A percentile compares a stretch with the other conserved stretches of the same genome.
Evolutionary conservation across 2,113 vertebrate genomes (phyloP).

Genomic region (Elachura formosa): DNA sequence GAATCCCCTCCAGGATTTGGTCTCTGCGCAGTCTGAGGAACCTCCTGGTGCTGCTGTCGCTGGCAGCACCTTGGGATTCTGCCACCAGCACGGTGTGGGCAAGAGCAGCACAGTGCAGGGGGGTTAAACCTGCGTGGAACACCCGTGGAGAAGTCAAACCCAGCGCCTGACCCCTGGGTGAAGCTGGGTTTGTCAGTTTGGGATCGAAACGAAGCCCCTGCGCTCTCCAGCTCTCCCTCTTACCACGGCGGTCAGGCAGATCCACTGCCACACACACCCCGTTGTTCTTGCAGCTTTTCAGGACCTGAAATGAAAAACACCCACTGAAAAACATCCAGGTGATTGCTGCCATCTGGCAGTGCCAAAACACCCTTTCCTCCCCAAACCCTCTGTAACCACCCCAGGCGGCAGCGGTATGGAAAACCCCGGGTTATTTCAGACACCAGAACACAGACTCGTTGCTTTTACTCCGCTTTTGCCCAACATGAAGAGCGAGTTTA

Average conservation of each 20-base stretch:
- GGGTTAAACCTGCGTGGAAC: conserved; percentile 70
- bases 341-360: background rate
- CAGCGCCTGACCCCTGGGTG: fast-evolving
- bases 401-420: fast-evolving
- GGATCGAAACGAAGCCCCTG: fast-evolving
- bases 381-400: background rate
- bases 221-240: background rate
- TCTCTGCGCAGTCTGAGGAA: conserved; percentile 66
- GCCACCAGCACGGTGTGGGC: conserved; percentile 66
- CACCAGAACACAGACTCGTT: fast-evolving
- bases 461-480: fast-evolving
- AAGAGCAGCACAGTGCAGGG: conserved; percentile 72
- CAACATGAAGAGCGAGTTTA: background rate
- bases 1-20: conserved; percentile 78
- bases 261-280: conserved; percentile 75
- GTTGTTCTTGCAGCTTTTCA: conserved; percentile 62
- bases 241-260: conserved; percentile 73
- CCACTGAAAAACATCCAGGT: background rate
- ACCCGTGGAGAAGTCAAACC: fast-evolving
- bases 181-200: fast-evolving
- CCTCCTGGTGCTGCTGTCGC: background rate
- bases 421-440: background rate
- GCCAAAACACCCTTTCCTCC: background rate
- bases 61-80: background rate
- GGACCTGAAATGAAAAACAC: conserved; percentile 60